These are phyloP conservation scores for Paradoxurus hermaphroditus DNA, from an alignment of 2,113 vertebrate genomes.

Conservation along the genomic window DNA sequence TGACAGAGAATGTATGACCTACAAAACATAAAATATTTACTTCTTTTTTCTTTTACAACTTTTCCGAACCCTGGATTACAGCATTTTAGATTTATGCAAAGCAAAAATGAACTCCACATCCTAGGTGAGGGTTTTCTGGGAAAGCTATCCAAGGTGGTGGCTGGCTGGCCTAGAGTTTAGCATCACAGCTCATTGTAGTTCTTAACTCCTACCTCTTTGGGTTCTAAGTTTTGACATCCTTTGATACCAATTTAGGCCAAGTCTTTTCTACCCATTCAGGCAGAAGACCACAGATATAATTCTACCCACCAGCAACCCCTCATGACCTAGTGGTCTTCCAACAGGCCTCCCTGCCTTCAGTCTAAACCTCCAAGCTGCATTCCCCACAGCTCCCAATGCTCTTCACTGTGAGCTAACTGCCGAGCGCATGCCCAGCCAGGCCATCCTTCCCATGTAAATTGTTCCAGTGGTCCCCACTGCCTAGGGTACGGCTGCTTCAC, in stretches of 20 bases:
- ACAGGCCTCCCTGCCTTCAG: not conserved
- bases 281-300: not conserved
- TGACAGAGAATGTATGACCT: not conserved
- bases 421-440: accelerated
- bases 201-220: not conserved
- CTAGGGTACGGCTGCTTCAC: not conserved
- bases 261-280: not conserved
- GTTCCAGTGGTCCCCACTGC: too few relatives aligned
- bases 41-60: not conserved
- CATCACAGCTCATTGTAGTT: not conserved
- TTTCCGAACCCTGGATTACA: not conserved
- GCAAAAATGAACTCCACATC: not conserved
- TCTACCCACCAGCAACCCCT: not conserved
- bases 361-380: not conserved
- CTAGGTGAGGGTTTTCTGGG: not conserved
- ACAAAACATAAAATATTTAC: not conserved
- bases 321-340: not conserved
- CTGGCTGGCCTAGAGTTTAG: not conserved
- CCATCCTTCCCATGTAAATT: too few relatives aligned
- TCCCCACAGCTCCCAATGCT: too few relatives aligned
- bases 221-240: not conserved
- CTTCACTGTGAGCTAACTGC: not conserved
- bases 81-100: not conserved
- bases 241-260: not conserved
- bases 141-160: not conserved